These are phyloP conservation scores for Xenops minutus DNA, from an alignment of 2,797 vertebrate species.

Conservation along the genomic window DNA sequence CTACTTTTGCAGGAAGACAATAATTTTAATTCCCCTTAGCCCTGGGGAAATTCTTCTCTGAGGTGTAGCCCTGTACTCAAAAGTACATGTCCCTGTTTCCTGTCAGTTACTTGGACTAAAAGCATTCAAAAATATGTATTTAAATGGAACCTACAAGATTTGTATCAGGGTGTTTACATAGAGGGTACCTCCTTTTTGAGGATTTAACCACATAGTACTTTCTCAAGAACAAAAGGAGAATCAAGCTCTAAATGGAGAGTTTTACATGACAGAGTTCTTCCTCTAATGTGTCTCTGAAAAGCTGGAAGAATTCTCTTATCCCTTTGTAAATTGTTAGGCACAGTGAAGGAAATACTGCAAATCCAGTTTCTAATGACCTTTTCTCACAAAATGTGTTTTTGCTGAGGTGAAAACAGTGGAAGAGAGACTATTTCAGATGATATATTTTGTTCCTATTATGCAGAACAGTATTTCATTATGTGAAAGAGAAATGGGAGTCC, in stretches of 20 bases:
- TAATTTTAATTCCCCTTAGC: background rate
- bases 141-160: background rate
- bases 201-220: background rate
- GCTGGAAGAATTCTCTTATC: background rate
- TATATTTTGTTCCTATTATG: constrained; percentile 15
- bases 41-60: background rate
- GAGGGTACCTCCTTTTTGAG: background rate
- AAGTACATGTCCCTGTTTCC: background rate
- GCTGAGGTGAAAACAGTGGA: background rate
- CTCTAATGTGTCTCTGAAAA: background rate
- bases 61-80: background rate
- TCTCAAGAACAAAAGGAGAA: background rate
- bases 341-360: background rate
- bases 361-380: constrained; percentile 16
- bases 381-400: constrained; percentile 35
- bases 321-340: background rate
- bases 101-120: background rate
- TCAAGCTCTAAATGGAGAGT: background rate
- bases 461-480: constrained; percentile 28
- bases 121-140: background rate
- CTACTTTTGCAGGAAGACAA: background rate
- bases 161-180: background rate
- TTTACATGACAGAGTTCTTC: background rate
- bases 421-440: background rate
- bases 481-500: constrained; percentile 23